These are phyloP conservation scores for Latrodectus geometricus DNA, from an alignment of 1,140 invertebrate genomes.

Conservation along the genomic window DNA sequence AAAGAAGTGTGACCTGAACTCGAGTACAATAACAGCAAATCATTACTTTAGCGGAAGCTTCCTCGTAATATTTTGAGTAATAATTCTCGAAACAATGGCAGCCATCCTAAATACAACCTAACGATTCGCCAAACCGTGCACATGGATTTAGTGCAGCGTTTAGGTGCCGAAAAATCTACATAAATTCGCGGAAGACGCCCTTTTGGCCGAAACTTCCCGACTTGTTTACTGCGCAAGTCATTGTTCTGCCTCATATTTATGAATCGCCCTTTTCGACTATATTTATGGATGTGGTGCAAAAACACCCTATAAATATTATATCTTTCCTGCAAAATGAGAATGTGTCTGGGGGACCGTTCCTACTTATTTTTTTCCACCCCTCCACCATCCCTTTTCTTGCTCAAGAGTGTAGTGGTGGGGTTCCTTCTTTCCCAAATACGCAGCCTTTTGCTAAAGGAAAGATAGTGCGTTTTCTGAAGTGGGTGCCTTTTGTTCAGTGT, in stretches of 20 bases:
- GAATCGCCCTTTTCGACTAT: background rate
- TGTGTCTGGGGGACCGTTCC: background rate
- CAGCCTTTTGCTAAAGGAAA: conserved; percentile 1
- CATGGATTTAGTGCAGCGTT: background rate
- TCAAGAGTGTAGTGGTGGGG: background rate
- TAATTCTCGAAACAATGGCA: too few relatives aligned
- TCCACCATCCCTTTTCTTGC: background rate
- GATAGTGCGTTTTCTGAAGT: conserved; percentile 42
- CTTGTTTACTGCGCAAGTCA: background rate
- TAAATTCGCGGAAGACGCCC: background rate
- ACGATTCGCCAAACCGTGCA: background rate
- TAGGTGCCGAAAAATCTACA: background rate
- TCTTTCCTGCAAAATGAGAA: background rate
- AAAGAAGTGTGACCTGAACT: too few relatives aligned
- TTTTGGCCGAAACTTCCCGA: background rate
- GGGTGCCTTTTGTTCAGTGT: conserved; percentile 24
- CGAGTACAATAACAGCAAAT: too few relatives aligned
- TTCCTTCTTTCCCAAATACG: background rate
- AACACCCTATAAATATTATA: conserved; percentile 49
- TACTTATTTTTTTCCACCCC: background rate
- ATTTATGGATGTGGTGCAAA: conserved; percentile 27
- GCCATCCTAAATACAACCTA: background rate
- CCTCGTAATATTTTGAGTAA: too few relatives aligned
- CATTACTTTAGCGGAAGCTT: too few relatives aligned
- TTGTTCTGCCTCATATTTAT: conserved; percentile 36